Conservation (phyloP, 2,113 vertebrate species). For the Melospiza melodia region DNA sequence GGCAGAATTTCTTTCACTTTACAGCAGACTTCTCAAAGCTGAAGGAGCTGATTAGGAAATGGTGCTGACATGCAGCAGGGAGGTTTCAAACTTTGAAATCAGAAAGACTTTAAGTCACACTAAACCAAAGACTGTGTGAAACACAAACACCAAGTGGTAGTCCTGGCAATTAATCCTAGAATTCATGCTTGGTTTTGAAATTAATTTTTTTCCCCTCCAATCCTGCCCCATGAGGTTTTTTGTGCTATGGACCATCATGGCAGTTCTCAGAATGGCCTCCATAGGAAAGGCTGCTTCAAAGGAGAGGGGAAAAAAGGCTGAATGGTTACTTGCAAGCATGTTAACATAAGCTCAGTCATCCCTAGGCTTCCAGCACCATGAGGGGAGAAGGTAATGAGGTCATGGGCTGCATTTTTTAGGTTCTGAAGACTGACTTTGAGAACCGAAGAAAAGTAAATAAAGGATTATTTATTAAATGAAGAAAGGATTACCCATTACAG, state of each 20-base stretch:
- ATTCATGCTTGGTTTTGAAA: not conserved
- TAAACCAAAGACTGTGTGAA: not conserved
- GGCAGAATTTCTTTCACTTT: not conserved
- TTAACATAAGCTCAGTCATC: conserved; percentile 34
- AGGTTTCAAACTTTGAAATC: not conserved
- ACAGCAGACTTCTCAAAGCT: not conserved
- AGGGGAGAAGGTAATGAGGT: conserved; percentile 62
- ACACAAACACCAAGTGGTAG: not conserved
- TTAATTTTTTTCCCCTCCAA: not conserved
- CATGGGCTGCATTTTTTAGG: conserved; percentile 47
- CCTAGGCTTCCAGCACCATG: conserved; percentile 9
- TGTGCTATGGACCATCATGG: not conserved
- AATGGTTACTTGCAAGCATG: not conserved
- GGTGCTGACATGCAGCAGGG: not conserved
- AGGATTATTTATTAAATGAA: conserved; percentile 70
- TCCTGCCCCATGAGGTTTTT: not conserved
- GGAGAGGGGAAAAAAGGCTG: not conserved
- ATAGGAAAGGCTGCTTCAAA: not conserved
- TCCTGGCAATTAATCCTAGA: not conserved
- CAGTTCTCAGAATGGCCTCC: not conserved
- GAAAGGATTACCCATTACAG: conserved; percentile 60
- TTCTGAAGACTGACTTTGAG: conserved; percentile 54
- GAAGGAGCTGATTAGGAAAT: not conserved
- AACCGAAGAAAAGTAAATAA: conserved; percentile 54
- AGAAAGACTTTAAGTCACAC: not conserved